phyloP scores from a whole-genome alignment of 1,140 invertebrate genomes.

The Leptoteleia sp. region DNA sequence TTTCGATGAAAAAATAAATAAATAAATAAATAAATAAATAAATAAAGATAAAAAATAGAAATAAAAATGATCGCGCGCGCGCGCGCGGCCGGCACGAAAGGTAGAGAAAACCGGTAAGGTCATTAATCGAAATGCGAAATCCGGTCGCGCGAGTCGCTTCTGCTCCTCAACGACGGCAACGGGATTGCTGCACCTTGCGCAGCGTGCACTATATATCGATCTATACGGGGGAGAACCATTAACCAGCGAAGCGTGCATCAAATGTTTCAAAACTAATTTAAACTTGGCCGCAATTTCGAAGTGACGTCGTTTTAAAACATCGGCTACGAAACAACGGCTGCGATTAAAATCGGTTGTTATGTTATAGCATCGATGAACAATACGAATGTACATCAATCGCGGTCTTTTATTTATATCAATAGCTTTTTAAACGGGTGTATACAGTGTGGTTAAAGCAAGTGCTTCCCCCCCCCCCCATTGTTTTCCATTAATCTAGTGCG shows the following conservation, averaged over 20 bases:
- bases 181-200: constrained; percentile 62
- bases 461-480: too few species aligned
- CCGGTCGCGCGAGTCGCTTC: constrained; percentile 71
- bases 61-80: too few species aligned
- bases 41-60: too few species aligned
- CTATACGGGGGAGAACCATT: constrained; percentile 69
- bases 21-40: too few species aligned
- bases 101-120: constrained; percentile 71
- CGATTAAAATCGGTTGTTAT: constrained; percentile 64
- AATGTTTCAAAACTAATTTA: constrained; percentile 79
- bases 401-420: not conserved
- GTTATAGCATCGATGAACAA: constrained; percentile 30
- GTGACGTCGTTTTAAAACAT: constrained; percentile 70
- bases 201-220: constrained; percentile 66
- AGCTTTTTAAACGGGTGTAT: too few species aligned
- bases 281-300: constrained; percentile 71
- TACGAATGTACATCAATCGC: constrained; percentile 20
- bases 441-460: too few species aligned
- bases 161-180: constrained; percentile 44
- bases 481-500: too few species aligned
- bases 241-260: constrained; percentile 71
- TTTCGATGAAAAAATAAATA: too few species aligned
- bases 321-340: constrained; percentile 55
- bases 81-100: constrained; percentile 13
- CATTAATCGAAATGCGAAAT: constrained; percentile 70